phyloP scores from a whole-genome alignment of 1,140 invertebrate species.

The Brachionus calyciflorus region DNA sequence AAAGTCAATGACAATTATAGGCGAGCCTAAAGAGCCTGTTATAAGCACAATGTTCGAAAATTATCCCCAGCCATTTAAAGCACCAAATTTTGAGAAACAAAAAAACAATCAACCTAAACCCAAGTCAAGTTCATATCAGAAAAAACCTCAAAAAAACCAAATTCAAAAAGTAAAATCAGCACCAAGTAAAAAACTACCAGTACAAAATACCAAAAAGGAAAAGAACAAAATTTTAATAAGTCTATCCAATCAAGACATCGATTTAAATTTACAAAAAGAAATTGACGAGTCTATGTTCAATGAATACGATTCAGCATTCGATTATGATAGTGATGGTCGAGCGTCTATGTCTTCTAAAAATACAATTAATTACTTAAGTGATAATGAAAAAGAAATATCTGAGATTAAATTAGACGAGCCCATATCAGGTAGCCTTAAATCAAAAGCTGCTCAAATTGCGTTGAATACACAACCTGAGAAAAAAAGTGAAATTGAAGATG shows the following conservation, averaged over 20 bases:
- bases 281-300: neutral
- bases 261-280: neutral
- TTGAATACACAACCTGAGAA: neutral
- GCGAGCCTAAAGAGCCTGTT: constrained; percentile 1
- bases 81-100: neutral
- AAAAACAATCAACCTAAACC: neutral
- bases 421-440: neutral
- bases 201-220: neutral
- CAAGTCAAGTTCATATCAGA: neutral
- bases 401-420: neutral
- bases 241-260: neutral
- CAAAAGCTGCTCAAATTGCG: neutral
- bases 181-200: neutral
- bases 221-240: constrained; percentile 25
- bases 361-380: neutral
- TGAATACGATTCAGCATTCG: neutral
- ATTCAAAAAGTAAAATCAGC: constrained; percentile 6
- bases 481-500: neutral
- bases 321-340: no score
- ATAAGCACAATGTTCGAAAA: constrained; percentile 14
- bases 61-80: neutral
- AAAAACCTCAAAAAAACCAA: neutral
- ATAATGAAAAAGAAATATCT: constrained; percentile 30
- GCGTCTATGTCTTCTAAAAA: constrained; percentile 2
- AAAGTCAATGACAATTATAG: neutral